These are phyloP conservation scores for Polymixis lichenea DNA, from an alignment of 2,888 invertebrate species.

Conservation along the genomic window DNA sequence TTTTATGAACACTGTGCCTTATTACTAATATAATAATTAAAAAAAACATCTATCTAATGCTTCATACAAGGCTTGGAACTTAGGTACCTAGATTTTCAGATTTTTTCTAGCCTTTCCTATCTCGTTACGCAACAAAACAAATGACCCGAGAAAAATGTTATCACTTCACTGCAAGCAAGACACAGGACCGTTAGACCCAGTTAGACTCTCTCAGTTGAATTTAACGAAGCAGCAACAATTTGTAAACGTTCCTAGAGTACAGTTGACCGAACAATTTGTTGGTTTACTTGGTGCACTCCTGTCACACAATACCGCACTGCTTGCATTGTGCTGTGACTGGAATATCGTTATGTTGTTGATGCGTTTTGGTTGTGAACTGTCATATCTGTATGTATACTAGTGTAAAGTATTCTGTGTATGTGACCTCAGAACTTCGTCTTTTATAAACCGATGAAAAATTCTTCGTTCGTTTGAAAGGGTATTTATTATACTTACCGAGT, in stretches of 20 bases:
- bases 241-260: slow-evolving; percentile 4
- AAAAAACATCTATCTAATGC: too few species aligned
- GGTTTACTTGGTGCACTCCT: slow-evolving; percentile 1
- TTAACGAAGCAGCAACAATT: slow-evolving; percentile 39
- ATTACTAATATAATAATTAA: neutral
- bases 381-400: neutral
- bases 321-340: neutral
- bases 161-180: slow-evolving; percentile 28
- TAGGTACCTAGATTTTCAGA: neutral
- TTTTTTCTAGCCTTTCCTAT: neutral
- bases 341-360: neutral
- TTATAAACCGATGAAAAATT: too few species aligned
- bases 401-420: too few species aligned
- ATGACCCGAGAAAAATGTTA: slow-evolving; percentile 28
- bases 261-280: slow-evolving; percentile 28
- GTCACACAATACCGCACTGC: neutral
- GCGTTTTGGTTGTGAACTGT: slow-evolving; percentile 4
- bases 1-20: neutral
- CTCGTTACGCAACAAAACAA: slow-evolving; percentile 5
- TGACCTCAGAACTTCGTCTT: too few species aligned
- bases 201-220: slow-evolving; percentile 25
- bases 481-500: too few species aligned
- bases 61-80: neutral
- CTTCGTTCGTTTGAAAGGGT: too few species aligned
- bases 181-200: slow-evolving; percentile 22